Percentiles rank a stretch among this genome's conserved stretches.
Conservation (phyloP, 2,113 vertebrate genomes). For the Pithys albifrons region DNA sequence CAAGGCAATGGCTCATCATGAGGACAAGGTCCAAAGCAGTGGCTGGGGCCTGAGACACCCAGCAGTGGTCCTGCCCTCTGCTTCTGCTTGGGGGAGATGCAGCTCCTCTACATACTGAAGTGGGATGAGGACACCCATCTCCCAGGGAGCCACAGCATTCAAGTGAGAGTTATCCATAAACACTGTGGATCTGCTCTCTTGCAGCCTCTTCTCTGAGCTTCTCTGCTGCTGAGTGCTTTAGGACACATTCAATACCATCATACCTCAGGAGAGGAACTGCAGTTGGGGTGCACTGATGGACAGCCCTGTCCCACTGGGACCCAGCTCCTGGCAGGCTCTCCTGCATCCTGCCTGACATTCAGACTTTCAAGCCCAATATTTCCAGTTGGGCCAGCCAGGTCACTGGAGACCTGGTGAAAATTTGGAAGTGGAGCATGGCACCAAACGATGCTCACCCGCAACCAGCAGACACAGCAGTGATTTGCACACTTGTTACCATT, state of each 20-base stretch:
- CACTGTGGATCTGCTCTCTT: not conserved
- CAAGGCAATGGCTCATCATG: not conserved
- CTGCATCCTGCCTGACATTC: not conserved
- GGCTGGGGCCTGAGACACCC: not conserved
- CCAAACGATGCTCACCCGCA: not conserved
- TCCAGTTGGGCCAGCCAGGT: not conserved
- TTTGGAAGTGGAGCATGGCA: not conserved
- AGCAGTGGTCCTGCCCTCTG: not conserved
- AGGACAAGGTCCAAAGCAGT: not conserved
- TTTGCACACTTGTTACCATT: accelerated
- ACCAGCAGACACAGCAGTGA: not conserved
- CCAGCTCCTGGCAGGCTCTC: not conserved
- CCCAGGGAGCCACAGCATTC: not conserved
- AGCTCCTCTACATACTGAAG: not conserved
- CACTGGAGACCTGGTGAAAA: not conserved
- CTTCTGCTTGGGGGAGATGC: not conserved
- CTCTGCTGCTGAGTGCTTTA: not conserved
- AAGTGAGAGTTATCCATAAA: not conserved
- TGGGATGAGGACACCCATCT: not conserved
- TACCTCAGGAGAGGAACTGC: not conserved
- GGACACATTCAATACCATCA: not conserved
- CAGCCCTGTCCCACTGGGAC: not conserved
- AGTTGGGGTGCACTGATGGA: not conserved
- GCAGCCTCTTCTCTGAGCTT: not conserved
- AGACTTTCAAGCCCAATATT: not conserved